phyloP scores from a whole-genome alignment of 2,888 invertebrate genomes.

The Nomada fucata region DNA sequence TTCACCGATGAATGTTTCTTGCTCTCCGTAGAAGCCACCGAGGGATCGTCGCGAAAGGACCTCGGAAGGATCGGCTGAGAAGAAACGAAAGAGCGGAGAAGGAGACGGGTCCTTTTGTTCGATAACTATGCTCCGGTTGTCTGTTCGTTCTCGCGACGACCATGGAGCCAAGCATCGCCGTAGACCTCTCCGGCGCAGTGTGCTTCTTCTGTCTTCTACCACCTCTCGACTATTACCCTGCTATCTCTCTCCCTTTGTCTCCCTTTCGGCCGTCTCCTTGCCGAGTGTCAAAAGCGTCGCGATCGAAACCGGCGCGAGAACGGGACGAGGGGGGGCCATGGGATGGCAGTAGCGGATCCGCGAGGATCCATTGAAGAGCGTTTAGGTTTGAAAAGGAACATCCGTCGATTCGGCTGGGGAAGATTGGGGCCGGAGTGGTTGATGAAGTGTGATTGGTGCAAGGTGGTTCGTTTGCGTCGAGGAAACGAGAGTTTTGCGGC shows the following conservation, averaged over 20 bases:
- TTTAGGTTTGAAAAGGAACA: not conserved
- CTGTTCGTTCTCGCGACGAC: constrained; percentile 27
- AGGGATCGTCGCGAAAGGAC: constrained; percentile 29
- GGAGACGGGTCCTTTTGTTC: constrained; percentile 47
- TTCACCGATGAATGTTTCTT: constrained; percentile 23
- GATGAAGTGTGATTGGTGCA: constrained; percentile 17
- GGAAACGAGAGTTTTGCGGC: not conserved
- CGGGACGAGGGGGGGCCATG: not conserved
- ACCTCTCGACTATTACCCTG: not conserved
- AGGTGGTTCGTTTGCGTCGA: not conserved
- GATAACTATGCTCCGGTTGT: constrained; percentile 33
- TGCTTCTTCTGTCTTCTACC: constrained; percentile 4
- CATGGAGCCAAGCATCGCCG: constrained; percentile 48
- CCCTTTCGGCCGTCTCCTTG: constrained; percentile 2
- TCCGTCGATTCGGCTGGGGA: constrained; percentile 1
- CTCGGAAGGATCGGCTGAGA: not conserved
- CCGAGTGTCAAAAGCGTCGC: constrained; percentile 36
- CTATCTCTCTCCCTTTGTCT: constrained; percentile 37
- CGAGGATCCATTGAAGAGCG: not conserved
- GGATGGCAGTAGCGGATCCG: not conserved
- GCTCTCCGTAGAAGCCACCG: not conserved
- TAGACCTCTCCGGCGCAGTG: constrained; percentile 29
- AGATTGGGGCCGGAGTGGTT: not conserved
- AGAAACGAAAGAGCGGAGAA: not conserved
- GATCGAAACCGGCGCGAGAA: constrained; percentile 20